Percentiles rank a stretch among this genome's conserved stretches.
These are phyloP conservation scores for Cydia pomonella DNA, from an alignment of 1,140 invertebrate genomes.

Conservation along the genomic window DNA sequence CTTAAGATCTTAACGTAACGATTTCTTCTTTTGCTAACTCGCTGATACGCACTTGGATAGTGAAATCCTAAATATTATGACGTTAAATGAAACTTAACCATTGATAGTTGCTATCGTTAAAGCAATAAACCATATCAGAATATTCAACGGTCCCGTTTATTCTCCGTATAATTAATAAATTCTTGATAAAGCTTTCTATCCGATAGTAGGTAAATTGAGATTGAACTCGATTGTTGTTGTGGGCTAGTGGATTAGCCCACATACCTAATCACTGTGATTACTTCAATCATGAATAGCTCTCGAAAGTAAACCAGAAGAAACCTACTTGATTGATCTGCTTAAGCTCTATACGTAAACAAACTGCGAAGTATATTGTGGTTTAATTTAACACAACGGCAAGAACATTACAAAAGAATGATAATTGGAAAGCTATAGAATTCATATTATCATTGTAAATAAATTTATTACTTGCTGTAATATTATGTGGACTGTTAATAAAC, in stretches of 20 bases:
- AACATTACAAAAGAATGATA: neutral
- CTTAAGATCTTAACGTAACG: too few species aligned
- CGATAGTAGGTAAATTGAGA: constrained; percentile 28
- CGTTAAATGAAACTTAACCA: constrained; percentile 13
- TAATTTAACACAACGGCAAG: neutral
- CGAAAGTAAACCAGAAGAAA: constrained; percentile 6
- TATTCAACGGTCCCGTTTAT: neutral
- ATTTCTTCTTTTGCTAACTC: too few species aligned
- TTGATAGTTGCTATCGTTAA: neutral
- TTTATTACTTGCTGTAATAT: constrained; percentile 4
- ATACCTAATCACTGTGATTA: constrained; percentile 49
- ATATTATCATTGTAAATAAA: neutral
- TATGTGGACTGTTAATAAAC: constrained; percentile 3
- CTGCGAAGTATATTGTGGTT: neutral
- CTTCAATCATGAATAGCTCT: constrained; percentile 25
- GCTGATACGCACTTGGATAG: too few species aligned
- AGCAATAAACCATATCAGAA: neutral
- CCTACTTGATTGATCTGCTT: neutral
- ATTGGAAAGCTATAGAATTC: neutral
- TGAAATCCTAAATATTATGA: neutral
- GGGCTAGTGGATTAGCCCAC: constrained; percentile 40
- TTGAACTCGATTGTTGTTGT: constrained; percentile 38
- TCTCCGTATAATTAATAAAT: constrained; percentile 1
- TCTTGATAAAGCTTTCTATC: constrained; percentile 36
- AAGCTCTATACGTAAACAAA: constrained; percentile 24